Evolutionary conservation across 2,113 vertebrate genomes (phyloP), one percentile per base, ranked within the genome.

Genomic region (Glaucomys volans): DNA sequence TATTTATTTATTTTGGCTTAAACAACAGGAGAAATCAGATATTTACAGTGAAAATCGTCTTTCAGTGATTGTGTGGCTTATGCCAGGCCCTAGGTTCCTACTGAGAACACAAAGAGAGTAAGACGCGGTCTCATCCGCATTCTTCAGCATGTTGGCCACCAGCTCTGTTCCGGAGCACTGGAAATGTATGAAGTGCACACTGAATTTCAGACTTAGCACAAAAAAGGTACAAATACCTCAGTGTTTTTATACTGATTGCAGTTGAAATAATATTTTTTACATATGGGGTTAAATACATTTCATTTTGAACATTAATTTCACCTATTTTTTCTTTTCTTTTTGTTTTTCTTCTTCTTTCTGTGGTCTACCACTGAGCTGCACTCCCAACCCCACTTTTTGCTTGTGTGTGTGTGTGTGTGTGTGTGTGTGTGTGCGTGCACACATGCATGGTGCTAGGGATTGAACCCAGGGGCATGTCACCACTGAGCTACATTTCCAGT

Each of bases 1-100:
- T 35, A 28, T 54, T 32, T 22, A 16, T n/a, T 42, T 42, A 24
- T 37, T 57, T 93, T 52, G n/a, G 7, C 54, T 92, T 85, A 81
- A 44, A 47, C 24, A 71, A 57, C 8, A 94, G 62, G 28, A 81
- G n/a, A 95, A 87, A 90, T 72, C 22, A 82, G 24, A 6, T 69
- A 72, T 76, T 87, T 71, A 44, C 32, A 82, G 22, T 74, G 69
- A 52, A 82, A 71, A 59, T 10, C 10, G 42, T 40, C 50, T 71
- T 57, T 30, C 74, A 57, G 79, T 47, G 80, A 59, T 8, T 18
- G 7, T 13, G 44, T 62, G 32, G 22, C 4, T 91, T n/a, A 18
- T 24, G 30, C 20, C 83, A 80, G 16, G 82, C 13, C 30, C 62
- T 87, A 47, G 20, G 50, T 59, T 83, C 47, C 11, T 44, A 32